Percentiles rank a stretch among this genome's conserved stretches.
These are phyloP conservation scores for Hemicordylus capensis DNA, from an alignment of 2,113 vertebrate species.

Conservation along the genomic window DNA sequence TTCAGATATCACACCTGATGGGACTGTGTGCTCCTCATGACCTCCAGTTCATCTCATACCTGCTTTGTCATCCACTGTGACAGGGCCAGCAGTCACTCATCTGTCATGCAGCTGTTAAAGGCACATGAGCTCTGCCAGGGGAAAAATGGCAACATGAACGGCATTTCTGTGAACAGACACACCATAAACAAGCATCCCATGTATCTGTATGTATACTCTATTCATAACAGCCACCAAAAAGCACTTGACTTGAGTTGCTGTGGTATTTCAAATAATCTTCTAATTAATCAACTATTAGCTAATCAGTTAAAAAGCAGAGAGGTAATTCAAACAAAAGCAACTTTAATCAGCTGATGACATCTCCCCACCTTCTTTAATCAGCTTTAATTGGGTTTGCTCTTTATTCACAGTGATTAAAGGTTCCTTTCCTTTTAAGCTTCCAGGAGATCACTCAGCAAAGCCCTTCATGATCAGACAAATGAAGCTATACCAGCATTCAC, in stretches of 20 bases:
- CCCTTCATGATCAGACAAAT: neutral
- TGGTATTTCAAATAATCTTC: neutral
- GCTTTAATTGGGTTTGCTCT: neutral
- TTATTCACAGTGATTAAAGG: slow-evolving; percentile 5
- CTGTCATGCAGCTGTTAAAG: neutral
- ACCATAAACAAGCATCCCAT: neutral
- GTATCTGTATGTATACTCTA: neutral
- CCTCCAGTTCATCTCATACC: too few relatives aligned
- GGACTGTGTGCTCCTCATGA: too few relatives aligned
- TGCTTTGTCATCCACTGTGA: too few relatives aligned
- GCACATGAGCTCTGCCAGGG: neutral
- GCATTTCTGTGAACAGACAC: neutral
- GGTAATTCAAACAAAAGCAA: slow-evolving; percentile 8
- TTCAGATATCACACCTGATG: too few relatives aligned
- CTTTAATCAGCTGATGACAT: slow-evolving; percentile 1
- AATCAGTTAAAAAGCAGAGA: slow-evolving; percentile 9
- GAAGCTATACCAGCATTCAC: neutral
- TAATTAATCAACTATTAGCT: slow-evolving; percentile 12
- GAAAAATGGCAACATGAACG: neutral
- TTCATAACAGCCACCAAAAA: neutral
- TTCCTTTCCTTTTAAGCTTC: neutral
- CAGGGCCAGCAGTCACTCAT: too few relatives aligned
- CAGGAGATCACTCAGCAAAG: neutral
- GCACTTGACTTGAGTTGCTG: neutral
- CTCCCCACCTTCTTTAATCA: slow-evolving; percentile 1